phyloP scores from a whole-genome alignment of 1,140 invertebrate species.

The Brachionus manjavacas region DNA sequence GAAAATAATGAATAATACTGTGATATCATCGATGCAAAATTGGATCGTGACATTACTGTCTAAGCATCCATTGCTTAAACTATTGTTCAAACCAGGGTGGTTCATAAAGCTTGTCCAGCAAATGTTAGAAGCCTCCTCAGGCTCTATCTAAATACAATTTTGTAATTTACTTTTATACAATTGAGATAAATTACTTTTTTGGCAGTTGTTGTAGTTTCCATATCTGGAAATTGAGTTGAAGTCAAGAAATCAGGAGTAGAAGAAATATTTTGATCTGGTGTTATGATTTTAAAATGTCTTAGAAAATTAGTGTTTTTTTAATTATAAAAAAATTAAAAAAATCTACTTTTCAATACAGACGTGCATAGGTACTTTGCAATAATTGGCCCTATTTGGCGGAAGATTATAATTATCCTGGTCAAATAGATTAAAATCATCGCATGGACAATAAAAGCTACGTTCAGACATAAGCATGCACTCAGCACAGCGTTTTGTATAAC shows the following conservation, averaged over 20 bases:
- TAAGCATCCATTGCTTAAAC: neutral
- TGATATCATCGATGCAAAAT: neutral
- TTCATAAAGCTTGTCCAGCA: neutral
- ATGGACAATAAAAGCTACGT: conserved; percentile 28
- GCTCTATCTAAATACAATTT: neutral
- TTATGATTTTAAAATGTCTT: neutral
- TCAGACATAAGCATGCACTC: conserved; percentile 7
- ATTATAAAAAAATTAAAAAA: neutral
- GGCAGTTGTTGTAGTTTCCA: neutral
- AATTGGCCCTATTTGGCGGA: neutral
- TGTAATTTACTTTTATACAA: no score
- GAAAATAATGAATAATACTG: neutral
- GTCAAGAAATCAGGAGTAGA: neutral
- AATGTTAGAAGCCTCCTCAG: neutral
- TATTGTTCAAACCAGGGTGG: neutral
- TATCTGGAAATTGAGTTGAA: neutral
- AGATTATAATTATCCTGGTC: neutral
- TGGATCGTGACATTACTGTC: neutral
- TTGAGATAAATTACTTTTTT: neutral
- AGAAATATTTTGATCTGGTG: neutral
- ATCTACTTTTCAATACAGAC: neutral
- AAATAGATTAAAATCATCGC: conserved; percentile 35
- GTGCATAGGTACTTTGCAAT: conserved; percentile 8
- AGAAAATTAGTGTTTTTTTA: neutral
- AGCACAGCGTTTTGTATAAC: neutral